Evolutionary conservation across 2,113 vertebrate genomes (phyloP), one percentile per base, ranked within the genome.

Genomic region (Pogona vitticeps): DNA sequence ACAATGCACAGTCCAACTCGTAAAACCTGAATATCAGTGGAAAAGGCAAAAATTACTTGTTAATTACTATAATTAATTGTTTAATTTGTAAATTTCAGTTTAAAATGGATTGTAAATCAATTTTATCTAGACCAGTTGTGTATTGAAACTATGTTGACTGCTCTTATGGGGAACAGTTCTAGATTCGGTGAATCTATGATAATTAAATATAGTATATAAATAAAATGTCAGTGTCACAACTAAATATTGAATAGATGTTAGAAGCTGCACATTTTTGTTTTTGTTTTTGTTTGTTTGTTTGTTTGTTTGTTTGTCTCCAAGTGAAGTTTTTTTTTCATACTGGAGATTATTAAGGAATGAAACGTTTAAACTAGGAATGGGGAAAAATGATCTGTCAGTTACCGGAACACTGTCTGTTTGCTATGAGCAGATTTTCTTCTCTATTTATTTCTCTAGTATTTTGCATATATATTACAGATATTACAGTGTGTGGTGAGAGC

Each of bases 71-170:
- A 75, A 56, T 59, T 38, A 83, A 76, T 76, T 76, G 52, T 84
- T 75, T 76, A 23, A 76, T 76, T 84, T 84, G 38, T 46, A 31
- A 8, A 18, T 61, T 65, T 61, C 58, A 33, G 23, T 20, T 46
- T 76, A 31, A 84, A 84, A 84, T 65, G 14, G 38, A 33, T 76
- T 84, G 72, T 65, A n/a, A 84, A 33, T 84, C n/a, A 36, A 28
- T 65, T 73, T 76, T 84, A 42, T 46, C 33, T 65, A 59, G 58
- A 84, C 56, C 36, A 18, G 33, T 84, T 65, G 72, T 52, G 28
- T 58, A 65, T 42, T 59, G 36, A 40, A 75, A 75, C 33, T 1
- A 14, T 82, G 65, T 33, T 33, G 38, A 52, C 38, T 76, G 38
- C 76, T 42, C 3, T 84, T 75, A 40, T 84, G 58, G 75, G 65